Conservation (phyloP, 2,797 vertebrate species). For the Falco columbarius region DNA sequence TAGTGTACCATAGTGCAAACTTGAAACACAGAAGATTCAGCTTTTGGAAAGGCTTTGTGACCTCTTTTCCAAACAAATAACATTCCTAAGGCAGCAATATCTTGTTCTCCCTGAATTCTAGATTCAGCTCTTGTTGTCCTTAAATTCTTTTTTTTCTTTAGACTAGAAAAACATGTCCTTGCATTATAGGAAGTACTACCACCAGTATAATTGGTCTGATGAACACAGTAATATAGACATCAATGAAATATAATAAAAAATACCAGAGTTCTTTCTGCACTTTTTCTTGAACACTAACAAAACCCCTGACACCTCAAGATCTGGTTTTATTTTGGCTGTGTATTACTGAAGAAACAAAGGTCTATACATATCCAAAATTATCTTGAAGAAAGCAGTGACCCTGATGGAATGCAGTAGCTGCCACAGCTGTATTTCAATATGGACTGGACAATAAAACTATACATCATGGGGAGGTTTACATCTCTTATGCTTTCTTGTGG, state of each 20-base stretch:
- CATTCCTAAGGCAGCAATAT: background rate
- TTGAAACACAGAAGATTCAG: background rate
- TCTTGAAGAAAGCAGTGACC: slow-evolving; percentile 28
- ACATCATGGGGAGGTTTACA: background rate
- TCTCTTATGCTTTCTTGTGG: background rate
- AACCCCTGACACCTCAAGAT: background rate
- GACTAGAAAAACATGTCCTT: background rate
- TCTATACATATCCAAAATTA: slow-evolving; percentile 39
- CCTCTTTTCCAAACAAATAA: background rate
- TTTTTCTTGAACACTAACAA: background rate
- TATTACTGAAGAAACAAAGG: slow-evolving; percentile 25
- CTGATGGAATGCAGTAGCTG: slow-evolving; percentile 33
- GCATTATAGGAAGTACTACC: background rate
- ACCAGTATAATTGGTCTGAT: background rate
- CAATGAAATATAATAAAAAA: background rate
- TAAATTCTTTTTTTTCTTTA: background rate
- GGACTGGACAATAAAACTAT: slow-evolving; percentile 20
- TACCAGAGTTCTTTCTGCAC: background rate
- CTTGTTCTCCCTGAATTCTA: background rate
- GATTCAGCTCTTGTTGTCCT: background rate
- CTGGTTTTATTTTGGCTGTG: background rate
- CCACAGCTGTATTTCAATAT: slow-evolving; percentile 3
- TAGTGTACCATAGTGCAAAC: background rate
- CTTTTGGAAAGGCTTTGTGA: background rate
- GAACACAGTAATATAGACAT: background rate